Conservation (phyloP, 2,888 invertebrate genomes). For the Scaptomyza caliginosa region DNA sequence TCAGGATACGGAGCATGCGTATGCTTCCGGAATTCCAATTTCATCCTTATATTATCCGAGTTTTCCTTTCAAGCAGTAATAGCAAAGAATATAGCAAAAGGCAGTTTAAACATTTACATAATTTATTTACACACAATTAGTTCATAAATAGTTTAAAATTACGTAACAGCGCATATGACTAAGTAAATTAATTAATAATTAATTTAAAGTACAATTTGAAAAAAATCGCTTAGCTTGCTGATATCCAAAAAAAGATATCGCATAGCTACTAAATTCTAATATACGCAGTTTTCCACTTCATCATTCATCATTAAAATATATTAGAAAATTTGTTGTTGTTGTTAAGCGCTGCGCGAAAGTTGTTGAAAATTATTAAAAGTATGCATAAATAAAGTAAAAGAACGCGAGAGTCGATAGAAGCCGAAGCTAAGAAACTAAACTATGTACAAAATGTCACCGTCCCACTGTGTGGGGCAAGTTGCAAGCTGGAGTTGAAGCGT, state of each 20-base stretch:
- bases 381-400: conserved; percentile 55
- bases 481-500: conserved; percentile 31
- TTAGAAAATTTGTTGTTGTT: conserved; percentile 5
- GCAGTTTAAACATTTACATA: conserved; percentile 62
- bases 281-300: conserved; percentile 11
- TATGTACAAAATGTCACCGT: conserved; percentile 68
- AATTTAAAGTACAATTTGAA: conserved; percentile 47
- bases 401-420: conserved; percentile 36
- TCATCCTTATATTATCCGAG: conserved; percentile 54
- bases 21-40: conserved; percentile 42
- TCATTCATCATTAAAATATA: not conserved
- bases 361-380: conserved; percentile 38
- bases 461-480: conserved; percentile 42
- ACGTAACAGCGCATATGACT: conserved; percentile 80
- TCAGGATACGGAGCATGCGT: conserved; percentile 53
- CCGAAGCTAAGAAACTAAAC: conserved; percentile 50
- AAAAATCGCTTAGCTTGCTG: conserved; percentile 42
- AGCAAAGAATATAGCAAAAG: not conserved
- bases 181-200: conserved; percentile 69
- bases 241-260: conserved; percentile 39
- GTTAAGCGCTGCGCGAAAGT: conserved; percentile 49
- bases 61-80: conserved; percentile 46
- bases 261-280: conserved; percentile 40
- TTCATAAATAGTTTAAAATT: conserved; percentile 80
- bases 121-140: conserved; percentile 77